Evolutionary conservation across 92 coral and sea anemone genomes (phyloP).

Genomic region (Ricordea florida): DNA sequence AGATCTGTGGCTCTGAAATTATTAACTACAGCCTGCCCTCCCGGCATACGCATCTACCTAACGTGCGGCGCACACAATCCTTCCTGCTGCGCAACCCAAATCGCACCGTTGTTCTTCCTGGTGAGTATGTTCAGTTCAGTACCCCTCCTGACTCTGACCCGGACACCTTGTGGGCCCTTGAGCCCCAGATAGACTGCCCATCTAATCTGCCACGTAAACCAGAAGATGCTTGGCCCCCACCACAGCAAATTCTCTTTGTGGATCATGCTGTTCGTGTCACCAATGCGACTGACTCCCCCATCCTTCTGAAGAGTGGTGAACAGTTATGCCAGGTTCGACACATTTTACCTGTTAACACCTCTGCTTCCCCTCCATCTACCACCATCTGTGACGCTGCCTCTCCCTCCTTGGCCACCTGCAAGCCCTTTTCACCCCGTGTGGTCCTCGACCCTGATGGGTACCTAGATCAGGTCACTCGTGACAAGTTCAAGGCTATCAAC

Average conservation of each 20-base stretch:
- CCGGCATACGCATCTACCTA: slow-evolving; percentile 25
- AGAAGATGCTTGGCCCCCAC: slow-evolving; percentile 52
- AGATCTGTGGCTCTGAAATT: slow-evolving; percentile 40
- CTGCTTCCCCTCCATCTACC: slow-evolving; percentile 5
- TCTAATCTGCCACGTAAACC: slow-evolving; percentile 49
- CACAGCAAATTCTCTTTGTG: slow-evolving; percentile 34
- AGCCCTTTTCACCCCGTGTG: slow-evolving; percentile 22
- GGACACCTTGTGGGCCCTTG: slow-evolving; percentile 66
- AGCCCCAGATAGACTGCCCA: slow-evolving; percentile 54
- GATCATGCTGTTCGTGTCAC: slow-evolving; percentile 34
- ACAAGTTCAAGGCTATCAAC: slow-evolving; percentile 32
- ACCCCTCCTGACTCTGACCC: slow-evolving; percentile 52
- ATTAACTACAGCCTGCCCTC: slow-evolving; percentile 25
- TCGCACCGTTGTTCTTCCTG: slow-evolving; percentile 40
- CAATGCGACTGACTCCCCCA: slow-evolving; percentile 41
- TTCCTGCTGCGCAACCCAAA: slow-evolving; percentile 51
- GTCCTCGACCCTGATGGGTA: slow-evolving; percentile 43
- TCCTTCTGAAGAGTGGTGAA: slow-evolving; percentile 47
- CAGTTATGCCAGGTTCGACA: slow-evolving; percentile 50
- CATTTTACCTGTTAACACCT: slow-evolving; percentile 2
- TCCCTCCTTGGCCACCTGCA: slow-evolving; percentile 4
- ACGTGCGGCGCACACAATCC: slow-evolving; percentile 51
- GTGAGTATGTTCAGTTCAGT: slow-evolving; percentile 41
- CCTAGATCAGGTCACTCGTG: slow-evolving; percentile 26
- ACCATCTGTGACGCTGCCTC: not conserved